Conservation (phyloP, 2,888 invertebrate species). For the Lordiphosa fenestrarum region DNA sequence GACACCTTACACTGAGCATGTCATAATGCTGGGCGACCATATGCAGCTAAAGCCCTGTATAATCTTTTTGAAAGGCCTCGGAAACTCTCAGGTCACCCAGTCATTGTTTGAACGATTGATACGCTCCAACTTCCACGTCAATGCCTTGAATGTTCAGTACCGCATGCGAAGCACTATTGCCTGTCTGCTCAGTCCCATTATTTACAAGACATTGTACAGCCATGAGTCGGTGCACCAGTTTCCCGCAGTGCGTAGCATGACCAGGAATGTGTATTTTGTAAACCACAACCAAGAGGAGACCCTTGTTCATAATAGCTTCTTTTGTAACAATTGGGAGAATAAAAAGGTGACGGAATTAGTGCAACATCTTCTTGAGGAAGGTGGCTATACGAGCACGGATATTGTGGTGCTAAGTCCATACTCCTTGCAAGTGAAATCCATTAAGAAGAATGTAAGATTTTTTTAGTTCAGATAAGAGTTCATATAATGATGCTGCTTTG, state of each 20-base stretch:
- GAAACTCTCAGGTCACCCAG: conserved; percentile 69
- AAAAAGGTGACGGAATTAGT: too few relatives aligned
- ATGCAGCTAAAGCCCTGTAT: conserved; percentile 88
- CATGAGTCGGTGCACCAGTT: conserved; percentile 81
- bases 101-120: conserved; percentile 92
- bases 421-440: too few relatives aligned
- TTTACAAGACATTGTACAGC: conserved; percentile 84
- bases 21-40: conserved; percentile 93
- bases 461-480: too few relatives aligned
- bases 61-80: neutral
- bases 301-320: conserved; percentile 64
- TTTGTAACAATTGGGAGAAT: too few relatives aligned
- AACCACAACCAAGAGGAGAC: conserved; percentile 82
- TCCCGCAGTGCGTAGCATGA: conserved; percentile 83
- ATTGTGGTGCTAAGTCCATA: too few relatives aligned
- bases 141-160: conserved; percentile 85
- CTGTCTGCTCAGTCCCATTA: conserved; percentile 83
- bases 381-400: too few relatives aligned
- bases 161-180: conserved; percentile 87
- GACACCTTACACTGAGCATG: conserved; percentile 87
- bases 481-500: too few relatives aligned
- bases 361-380: too few relatives aligned
- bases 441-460: too few relatives aligned
- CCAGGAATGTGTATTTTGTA: conserved; percentile 85
- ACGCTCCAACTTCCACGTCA: conserved; percentile 83